phyloP scores from a whole-genome alignment of 2,888 invertebrate species.

The Dromius quadrimaculatus region DNA sequence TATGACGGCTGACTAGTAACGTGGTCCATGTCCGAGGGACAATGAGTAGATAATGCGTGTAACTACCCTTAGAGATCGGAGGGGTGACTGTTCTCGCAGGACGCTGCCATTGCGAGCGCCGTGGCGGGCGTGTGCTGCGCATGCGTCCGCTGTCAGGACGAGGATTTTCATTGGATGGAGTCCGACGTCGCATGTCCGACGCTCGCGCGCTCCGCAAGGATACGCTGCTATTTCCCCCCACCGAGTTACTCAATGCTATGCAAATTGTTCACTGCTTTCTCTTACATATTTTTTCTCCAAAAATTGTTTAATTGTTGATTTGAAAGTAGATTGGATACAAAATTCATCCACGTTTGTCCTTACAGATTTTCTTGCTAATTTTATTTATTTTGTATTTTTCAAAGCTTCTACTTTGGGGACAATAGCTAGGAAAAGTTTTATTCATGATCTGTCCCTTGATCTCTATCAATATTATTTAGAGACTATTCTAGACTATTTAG shows the following conservation, averaged over 20 bases:
- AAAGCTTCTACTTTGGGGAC: too few relatives aligned
- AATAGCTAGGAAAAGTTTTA: too few relatives aligned
- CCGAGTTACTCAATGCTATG: neutral
- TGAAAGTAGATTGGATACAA: too few relatives aligned
- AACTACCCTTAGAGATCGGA: neutral
- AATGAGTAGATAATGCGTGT: neutral
- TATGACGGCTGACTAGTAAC: neutral
- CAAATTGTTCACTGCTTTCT: slow-evolving; percentile 23
- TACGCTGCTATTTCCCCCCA: slow-evolving; percentile 12
- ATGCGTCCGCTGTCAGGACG: neutral
- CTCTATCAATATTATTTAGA: too few relatives aligned
- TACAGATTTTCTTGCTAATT: too few relatives aligned
- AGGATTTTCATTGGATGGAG: neutral
- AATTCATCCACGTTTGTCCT: too few relatives aligned
- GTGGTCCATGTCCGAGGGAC: neutral
- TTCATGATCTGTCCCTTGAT: too few relatives aligned
- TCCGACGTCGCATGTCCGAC: slow-evolving; percentile 27
- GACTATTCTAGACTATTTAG: too few relatives aligned
- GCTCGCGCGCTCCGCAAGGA: slow-evolving; percentile 20
- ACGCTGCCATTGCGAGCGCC: slow-evolving; percentile 31
- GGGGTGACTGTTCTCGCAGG: slow-evolving; percentile 21
- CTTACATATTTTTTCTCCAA: neutral
- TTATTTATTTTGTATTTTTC: too few relatives aligned
- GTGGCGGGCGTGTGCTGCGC: slow-evolving; percentile 20
- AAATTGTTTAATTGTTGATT: neutral